These are phyloP conservation scores for Luscinia megarhynchos DNA, from an alignment of 2,797 vertebrate species.

Conservation along the genomic window DNA sequence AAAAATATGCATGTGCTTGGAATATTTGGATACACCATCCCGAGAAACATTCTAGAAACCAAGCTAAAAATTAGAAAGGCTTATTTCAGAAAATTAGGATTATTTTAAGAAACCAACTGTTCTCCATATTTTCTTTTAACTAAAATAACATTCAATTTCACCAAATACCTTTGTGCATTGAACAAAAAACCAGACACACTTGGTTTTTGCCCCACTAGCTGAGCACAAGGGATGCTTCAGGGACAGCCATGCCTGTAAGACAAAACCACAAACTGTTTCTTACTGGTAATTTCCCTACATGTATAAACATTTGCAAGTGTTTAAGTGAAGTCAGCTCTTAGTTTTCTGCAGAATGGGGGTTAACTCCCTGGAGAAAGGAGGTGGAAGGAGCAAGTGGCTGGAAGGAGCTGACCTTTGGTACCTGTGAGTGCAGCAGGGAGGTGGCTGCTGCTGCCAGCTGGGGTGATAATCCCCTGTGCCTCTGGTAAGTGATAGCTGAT, in stretches of 20 bases:
- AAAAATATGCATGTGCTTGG: not conserved
- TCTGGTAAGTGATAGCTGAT: constrained; percentile 75
- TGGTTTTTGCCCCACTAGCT: not conserved
- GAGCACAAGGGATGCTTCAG: not conserved
- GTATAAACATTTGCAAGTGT: constrained; percentile 26
- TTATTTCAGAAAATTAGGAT: not conserved
- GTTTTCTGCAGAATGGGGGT: constrained; percentile 32
- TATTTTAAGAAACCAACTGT: not conserved
- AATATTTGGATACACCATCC: not conserved
- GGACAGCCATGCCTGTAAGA: not conserved
- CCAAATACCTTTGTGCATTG: not conserved
- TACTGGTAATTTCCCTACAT: not conserved
- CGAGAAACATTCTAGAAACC: not conserved
- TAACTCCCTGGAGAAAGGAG: constrained; percentile 40
- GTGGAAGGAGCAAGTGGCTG: constrained; percentile 53
- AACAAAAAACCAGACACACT: not conserved
- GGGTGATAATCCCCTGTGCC: constrained; percentile 79
- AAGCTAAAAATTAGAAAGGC: not conserved
- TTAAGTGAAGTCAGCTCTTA: constrained; percentile 42
- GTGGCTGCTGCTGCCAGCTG: constrained; percentile 77
- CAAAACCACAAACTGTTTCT: not conserved
- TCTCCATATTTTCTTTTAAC: not conserved
- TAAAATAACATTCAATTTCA: not conserved
- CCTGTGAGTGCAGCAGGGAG: constrained; percentile 81
- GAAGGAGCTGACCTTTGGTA: constrained; percentile 86